Evolutionary conservation across 2,113 vertebrate genomes (phyloP).

Genomic region (Elephas maximus): DNA sequence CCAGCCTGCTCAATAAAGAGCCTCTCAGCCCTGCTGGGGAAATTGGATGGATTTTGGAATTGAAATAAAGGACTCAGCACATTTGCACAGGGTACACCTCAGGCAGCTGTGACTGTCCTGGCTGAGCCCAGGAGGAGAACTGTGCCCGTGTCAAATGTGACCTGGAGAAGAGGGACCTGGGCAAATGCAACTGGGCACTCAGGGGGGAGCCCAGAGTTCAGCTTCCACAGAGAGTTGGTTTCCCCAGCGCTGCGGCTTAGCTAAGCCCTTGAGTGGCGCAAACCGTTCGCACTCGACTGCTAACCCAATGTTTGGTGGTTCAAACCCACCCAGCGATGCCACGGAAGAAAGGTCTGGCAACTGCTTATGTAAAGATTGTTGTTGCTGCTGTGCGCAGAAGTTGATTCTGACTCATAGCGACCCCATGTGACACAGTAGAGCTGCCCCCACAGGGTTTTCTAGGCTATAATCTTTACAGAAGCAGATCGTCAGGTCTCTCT

Average conservation of each 20-base stretch:
- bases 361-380: neutral
- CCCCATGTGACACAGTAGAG: too few relatives aligned
- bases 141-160: accelerated
- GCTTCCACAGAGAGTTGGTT: accelerated
- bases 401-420: too few relatives aligned
- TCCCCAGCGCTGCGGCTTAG: neutral
- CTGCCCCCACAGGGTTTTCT: too few relatives aligned
- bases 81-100: accelerated
- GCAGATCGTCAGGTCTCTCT: neutral
- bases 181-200: accelerated
- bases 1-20: neutral
- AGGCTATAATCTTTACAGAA: neutral
- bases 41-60: neutral
- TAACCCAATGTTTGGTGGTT: neutral
- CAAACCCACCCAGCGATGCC: neutral
- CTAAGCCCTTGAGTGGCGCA: neutral
- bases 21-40: neutral
- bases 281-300: neutral
- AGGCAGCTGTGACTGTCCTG: neutral
- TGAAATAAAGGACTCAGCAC: neutral
- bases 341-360: neutral
- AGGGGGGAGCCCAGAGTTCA: accelerated
- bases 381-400: too few relatives aligned
- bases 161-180: neutral
- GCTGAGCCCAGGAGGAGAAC: neutral